These are phyloP conservation scores for Tetragonula carbonaria DNA, from an alignment of 2,888 invertebrate genomes.

Conservation along the genomic window DNA sequence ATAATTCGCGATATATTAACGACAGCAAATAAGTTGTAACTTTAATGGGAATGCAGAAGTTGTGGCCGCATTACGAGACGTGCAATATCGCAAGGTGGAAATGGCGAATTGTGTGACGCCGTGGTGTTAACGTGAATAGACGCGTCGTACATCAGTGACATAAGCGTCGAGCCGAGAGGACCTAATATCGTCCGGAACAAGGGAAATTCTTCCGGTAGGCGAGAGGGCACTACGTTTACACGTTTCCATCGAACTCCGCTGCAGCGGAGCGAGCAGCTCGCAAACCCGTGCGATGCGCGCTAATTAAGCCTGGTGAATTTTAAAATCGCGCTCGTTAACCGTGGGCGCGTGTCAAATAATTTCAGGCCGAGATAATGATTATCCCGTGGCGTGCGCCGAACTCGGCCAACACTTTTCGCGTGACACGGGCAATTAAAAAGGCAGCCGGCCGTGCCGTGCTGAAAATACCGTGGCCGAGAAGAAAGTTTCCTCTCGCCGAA, in stretches of 20 bases:
- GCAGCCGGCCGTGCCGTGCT: constrained; percentile 6
- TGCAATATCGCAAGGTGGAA: constrained; percentile 29
- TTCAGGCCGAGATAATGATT: constrained; percentile 45
- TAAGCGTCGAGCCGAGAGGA: constrained; percentile 32
- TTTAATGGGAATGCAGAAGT: constrained; percentile 34
- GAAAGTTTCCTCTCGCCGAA: constrained; percentile 13
- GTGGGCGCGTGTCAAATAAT: constrained; percentile 46
- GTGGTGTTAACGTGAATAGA: constrained; percentile 20
- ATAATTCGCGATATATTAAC: constrained; percentile 25
- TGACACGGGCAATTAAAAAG: constrained; percentile 36
- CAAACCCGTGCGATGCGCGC: constrained; percentile 32
- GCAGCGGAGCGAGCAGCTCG: constrained; percentile 13
- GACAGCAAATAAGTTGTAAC: constrained; percentile 33
- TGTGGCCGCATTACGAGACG: not conserved
- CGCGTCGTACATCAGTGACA: constrained; percentile 50
- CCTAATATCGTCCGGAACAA: constrained; percentile 56
- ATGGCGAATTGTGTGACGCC: constrained; percentile 34
- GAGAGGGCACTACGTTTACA: constrained; percentile 34
- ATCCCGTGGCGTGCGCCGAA: constrained; percentile 14
- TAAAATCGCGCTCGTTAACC: constrained; percentile 53
- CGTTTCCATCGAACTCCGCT: constrained; percentile 43
- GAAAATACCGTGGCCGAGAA: constrained; percentile 8
- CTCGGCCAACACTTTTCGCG: constrained; percentile 24
- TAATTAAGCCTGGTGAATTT: constrained; percentile 61
- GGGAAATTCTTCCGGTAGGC: constrained; percentile 41